A percentile compares a stretch with the other conserved stretches of the same genome.
These are phyloP conservation scores for Myotis lucifugus DNA, from an alignment of 2,113 vertebrate species.

Conservation along the genomic window DNA sequence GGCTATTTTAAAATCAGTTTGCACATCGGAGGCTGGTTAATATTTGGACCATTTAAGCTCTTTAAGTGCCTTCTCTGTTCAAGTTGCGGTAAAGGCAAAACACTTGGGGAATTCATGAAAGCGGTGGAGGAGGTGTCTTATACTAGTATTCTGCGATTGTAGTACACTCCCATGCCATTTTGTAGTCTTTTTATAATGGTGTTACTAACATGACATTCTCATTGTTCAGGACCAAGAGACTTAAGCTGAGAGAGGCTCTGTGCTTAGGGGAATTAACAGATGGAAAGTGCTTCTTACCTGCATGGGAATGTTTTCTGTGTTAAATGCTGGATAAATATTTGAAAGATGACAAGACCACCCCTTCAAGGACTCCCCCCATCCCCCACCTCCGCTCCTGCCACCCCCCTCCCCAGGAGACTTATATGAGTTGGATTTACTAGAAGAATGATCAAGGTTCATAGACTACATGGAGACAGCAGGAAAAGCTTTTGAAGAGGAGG, in stretches of 20 bases:
- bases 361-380: not conserved
- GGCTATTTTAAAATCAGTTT: conserved; percentile 72
- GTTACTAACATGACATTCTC: not conserved
- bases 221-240: not conserved
- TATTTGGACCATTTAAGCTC: conserved; percentile 62
- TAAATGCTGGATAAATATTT: not conserved
- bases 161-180: not conserved
- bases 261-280: not conserved
- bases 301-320: not conserved
- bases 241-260: not conserved
- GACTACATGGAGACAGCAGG: not conserved
- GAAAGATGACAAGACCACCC: not conserved
- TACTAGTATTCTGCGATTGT: not conserved
- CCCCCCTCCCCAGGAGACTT: not conserved
- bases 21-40: conserved; percentile 57
- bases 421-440: conserved; percentile 3
- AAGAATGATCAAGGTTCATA: not conserved
- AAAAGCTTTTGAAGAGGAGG: not conserved
- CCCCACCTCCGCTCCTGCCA: too few relatives aligned
- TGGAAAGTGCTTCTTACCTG: not conserved
- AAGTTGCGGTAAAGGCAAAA: conserved; percentile 13
- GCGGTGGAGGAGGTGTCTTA: not conserved
- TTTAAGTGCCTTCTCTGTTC: conserved; percentile 47
- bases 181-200: conserved; percentile 26
- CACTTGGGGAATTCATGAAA: not conserved